Base-by-base conservation (phyloP, 2,113 vertebrate genomes). In the Sceloporus undulatus region DNA sequence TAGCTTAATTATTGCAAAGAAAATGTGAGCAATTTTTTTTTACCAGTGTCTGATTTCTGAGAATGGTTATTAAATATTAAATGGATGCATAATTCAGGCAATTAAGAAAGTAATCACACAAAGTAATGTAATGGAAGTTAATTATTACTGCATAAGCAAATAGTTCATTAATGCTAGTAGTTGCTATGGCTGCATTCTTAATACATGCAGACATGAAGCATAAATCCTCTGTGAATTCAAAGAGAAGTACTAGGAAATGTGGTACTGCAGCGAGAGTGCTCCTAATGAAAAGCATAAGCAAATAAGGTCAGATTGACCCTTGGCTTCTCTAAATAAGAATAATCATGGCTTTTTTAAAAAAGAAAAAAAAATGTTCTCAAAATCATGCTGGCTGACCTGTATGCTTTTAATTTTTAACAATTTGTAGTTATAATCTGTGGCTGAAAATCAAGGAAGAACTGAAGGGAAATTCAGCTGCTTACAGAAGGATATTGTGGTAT, bases 71-170 rank as follows among this genome's bases (percentile, higher is more conserved):
- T 99, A 99, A 98, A 99, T 99, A 99, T 99, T 99, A 99, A 99
- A 99, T 99, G 99, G 98, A 99, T 99, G 99, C 98, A 99, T 99
- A 99, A 99, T 99, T 99, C 98, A 99, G 98, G 98, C 99, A 99
- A 99, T 99, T 99, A 99, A 99, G 99, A 99, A 99, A 99, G 99
- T 99, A 99, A 99, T 99, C 99, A 99, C 98, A 99, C 99, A 99
- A 99, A 99, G 98, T 99, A 99, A 99, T 99, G 99, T 99, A 99
- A 99, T 99, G 98, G 98, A 99, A 99, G 99, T 99, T 99, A 99
- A 99, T 99, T 99, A 99, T 99, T 99, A 99, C 98, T 98, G 98
- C 98, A 99, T 99, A 99, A 99, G 98, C 98, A 99, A 99, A 99
- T 98, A 99, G 98, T 99, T 99, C 98, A 99, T 99, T 99, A 99